Conservation (phyloP, 1,140 invertebrate genomes). For the Caenorhabditis tropicalis region DNA sequence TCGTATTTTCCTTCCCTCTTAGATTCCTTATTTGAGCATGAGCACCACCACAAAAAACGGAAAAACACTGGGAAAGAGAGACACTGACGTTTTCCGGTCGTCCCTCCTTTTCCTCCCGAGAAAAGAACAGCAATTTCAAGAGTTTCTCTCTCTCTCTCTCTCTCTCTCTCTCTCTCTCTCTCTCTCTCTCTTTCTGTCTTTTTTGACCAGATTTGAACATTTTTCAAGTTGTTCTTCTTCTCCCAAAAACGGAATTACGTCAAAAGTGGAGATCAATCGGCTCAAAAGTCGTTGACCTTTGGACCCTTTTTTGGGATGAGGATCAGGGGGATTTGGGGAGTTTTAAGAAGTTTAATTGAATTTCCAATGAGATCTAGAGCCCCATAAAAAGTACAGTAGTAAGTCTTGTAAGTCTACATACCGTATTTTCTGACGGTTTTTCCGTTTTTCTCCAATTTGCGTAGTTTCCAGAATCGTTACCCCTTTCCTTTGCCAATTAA, state of each 20-base stretch:
- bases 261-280: not conserved
- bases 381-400: too few relatives aligned
- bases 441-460: too few relatives aligned
- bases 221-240: not conserved
- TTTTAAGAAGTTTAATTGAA: too few relatives aligned
- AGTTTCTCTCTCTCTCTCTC: not conserved
- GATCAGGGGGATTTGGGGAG: too few relatives aligned
- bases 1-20: too few relatives aligned
- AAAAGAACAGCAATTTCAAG: constrained; percentile 18
- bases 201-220: not conserved
- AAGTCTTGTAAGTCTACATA: too few relatives aligned
- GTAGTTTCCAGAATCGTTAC: too few relatives aligned
- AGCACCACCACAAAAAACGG: not conserved
- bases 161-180: not conserved
- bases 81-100: constrained; percentile 20
- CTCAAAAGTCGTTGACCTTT: too few relatives aligned
- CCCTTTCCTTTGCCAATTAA: too few relatives aligned
- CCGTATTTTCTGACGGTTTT: too few relatives aligned
- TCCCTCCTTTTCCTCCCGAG: not conserved
- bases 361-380: too few relatives aligned
- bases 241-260: not conserved
- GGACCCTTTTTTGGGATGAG: too few relatives aligned
- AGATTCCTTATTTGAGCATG: not conserved
- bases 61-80: not conserved
- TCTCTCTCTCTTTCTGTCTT: not conserved